Base-by-base conservation (phyloP, 2,797 vertebrate species). In the Orientallactaga sibirica region DNA sequence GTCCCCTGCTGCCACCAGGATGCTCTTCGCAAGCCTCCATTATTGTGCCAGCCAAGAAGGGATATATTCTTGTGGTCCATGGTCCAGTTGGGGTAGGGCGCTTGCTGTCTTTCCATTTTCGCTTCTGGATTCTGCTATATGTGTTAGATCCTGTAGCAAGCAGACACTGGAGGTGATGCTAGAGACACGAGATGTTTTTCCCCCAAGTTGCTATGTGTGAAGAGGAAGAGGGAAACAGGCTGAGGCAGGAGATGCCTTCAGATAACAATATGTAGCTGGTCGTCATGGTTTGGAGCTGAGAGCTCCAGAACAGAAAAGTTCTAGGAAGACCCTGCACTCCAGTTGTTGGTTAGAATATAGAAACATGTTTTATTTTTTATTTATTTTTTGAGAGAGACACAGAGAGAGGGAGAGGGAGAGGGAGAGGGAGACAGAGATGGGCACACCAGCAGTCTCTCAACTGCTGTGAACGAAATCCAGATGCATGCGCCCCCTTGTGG, bases 1-100 rank as follows among this genome's bases (percentile, higher is more conserved):
- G n/a, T 68, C 67, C 58, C n/a, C 71, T 55, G 76, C 27, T 22
- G 27, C 55, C 33, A 67, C 20, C 37, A 1, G 7, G 10, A 18
- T 19, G 55, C 29, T 75, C 83, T 70, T 41, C 24, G 66, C 88
- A 93, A 94, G 12, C 43, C 33, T 81, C 70, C 80, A 14, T 88
- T 52, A 80, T 0, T 67, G 16, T 64, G 58, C 68, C 64, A 71
- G 25, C 7, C 74, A 80, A n/a, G 24, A 80, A 37, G 24, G 52
- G 48, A 19, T 84, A 10, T 64, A 4, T 58, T 58, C 12, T 12
- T 14, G 55, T 58, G 55, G 12, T 15, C 16, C 55, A 58, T 2
- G 16, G 55, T 58, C 12, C 55, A 58, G 12, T 58, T 58, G 15
- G n/a, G 15, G 37, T 29, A 8, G 33, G 20, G 14, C 29, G 43